Evolutionary conservation across 2,888 invertebrate genomes (phyloP).

Genomic region (Eremobia ochroleuca): DNA sequence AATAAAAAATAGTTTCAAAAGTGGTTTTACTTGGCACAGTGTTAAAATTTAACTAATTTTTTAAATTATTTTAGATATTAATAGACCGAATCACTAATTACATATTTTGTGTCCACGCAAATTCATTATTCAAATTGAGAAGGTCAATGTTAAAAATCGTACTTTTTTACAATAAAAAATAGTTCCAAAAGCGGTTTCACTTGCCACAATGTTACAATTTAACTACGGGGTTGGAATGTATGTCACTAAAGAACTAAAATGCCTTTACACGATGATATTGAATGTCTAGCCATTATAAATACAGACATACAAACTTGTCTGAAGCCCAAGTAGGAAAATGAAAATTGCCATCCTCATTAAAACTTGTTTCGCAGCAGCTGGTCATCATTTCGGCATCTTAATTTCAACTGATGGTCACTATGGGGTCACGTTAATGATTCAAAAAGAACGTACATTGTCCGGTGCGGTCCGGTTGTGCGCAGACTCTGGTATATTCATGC

Average conservation of each 20-base stretch:
- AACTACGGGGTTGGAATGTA: not conserved
- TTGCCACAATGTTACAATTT: not conserved
- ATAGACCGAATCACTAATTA: slow-evolving; percentile 69
- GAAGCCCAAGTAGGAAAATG: slow-evolving; percentile 39
- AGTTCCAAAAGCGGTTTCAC: not conserved
- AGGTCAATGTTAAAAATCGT: slow-evolving; percentile 61
- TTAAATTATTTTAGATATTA: slow-evolving; percentile 74
- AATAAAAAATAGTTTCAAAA: not conserved
- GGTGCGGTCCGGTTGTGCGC: slow-evolving; percentile 65
- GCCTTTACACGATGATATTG: not conserved
- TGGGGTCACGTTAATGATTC: slow-evolving; percentile 69
- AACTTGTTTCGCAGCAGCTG: slow-evolving; percentile 55
- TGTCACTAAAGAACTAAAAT: slow-evolving; percentile 15
- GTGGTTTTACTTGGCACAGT: not conserved
- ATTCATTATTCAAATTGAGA: slow-evolving; percentile 65
- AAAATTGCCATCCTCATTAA: slow-evolving; percentile 56
- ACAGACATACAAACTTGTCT: slow-evolving; percentile 25
- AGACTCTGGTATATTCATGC: slow-evolving; percentile 75
- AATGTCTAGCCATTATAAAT: slow-evolving; percentile 23
- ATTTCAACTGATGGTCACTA: slow-evolving; percentile 59
- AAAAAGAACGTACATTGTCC: slow-evolving; percentile 65
- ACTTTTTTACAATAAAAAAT: slow-evolving; percentile 25
- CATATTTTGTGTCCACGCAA: slow-evolving; percentile 69
- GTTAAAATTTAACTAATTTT: not conserved
- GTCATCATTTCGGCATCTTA: slow-evolving; percentile 63